These are phyloP conservation scores for Littorina saxatilis DNA, from an alignment of 1,140 invertebrate genomes.

Conservation along the genomic window DNA sequence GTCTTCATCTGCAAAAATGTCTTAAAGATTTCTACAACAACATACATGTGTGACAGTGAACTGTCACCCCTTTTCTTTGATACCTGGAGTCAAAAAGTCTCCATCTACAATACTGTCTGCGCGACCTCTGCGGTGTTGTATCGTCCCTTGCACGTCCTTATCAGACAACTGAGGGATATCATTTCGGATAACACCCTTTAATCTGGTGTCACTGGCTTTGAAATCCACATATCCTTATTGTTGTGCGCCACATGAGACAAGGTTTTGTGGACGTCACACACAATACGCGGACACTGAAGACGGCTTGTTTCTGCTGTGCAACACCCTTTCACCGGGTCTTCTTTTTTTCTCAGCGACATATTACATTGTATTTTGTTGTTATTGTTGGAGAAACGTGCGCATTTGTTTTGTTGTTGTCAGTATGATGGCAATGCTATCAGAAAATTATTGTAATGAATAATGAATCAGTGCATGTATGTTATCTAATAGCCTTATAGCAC, in stretches of 20 bases:
- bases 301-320: background rate
- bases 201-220: background rate
- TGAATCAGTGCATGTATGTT: too few species aligned
- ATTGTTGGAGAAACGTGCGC: background rate
- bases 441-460: background rate
- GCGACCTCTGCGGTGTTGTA: too few species aligned
- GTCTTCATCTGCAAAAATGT: too few species aligned
- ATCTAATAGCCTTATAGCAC: too few species aligned
- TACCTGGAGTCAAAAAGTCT: too few species aligned
- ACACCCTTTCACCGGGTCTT: background rate
- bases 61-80: too few species aligned
- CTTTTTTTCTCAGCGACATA: background rate
- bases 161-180: background rate
- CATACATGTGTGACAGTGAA: too few species aligned
- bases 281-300: too few species aligned
- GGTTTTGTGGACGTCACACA: background rate
- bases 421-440: background rate
- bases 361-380: background rate
- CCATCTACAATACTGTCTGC: too few species aligned
- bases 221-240: slow-evolving; percentile 6
- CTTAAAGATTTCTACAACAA: too few species aligned
- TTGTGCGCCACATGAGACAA: background rate
- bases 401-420: background rate
- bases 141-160: too few species aligned
- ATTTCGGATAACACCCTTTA: background rate